A percentile compares a stretch with the other conserved stretches of the same genome.
phyloP scores from a whole-genome alignment of 2,888 invertebrate species.

The Tiliacea citrago region DNA sequence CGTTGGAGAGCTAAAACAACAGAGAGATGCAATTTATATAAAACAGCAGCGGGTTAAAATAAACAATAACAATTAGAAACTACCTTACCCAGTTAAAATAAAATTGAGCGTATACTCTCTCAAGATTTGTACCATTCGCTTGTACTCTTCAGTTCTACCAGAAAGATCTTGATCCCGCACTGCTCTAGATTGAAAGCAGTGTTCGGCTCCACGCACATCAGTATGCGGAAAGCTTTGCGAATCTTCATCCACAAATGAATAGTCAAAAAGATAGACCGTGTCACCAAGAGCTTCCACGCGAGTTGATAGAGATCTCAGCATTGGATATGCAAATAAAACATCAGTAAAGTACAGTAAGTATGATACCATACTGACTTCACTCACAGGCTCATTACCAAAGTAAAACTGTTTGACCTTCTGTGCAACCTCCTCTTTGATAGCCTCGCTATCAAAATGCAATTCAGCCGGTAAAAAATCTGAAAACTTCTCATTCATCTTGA shows the following conservation, averaged over 20 bases:
- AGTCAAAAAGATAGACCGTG: conserved; percentile 72
- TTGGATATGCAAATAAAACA: conserved; percentile 73
- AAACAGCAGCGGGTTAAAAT: neutral
- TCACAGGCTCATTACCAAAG: conserved; percentile 70
- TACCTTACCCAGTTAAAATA: conserved; percentile 67
- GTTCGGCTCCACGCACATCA: conserved; percentile 68
- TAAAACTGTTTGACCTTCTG: conserved; percentile 70
- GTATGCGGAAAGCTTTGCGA: conserved; percentile 64
- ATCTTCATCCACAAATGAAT: conserved; percentile 69
- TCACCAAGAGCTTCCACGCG: conserved; percentile 66
- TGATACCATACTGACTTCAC: conserved; percentile 51
- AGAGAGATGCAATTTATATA: neutral
- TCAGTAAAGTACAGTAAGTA: conserved; percentile 77
- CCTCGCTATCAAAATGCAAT: conserved; percentile 68
- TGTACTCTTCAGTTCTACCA: conserved; percentile 53
- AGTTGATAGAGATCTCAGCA: conserved; percentile 66
- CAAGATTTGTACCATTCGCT: conserved; percentile 53
- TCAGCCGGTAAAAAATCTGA: conserved; percentile 72
- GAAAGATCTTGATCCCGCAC: conserved; percentile 46
- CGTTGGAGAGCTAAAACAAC: conserved; percentile 67
- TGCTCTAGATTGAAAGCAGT: conserved; percentile 67
- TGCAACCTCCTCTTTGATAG: conserved; percentile 67
- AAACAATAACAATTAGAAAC: neutral
- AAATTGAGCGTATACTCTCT: conserved; percentile 65
- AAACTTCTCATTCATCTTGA: conserved; percentile 71